Base-by-base conservation (phyloP, 2,888 invertebrate genomes). In the Lacanobia oleracea region DNA sequence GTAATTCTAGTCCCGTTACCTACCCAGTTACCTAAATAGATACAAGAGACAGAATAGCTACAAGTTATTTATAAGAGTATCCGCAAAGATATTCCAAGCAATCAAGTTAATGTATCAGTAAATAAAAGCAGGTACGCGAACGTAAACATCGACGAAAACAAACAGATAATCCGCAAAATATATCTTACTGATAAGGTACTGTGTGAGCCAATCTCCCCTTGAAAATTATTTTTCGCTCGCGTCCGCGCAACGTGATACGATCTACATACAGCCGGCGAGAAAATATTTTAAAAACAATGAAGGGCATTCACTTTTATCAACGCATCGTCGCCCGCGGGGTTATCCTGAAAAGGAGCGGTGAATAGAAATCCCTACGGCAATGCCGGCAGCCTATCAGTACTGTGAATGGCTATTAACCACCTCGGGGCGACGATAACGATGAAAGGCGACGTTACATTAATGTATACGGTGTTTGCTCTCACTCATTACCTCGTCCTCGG, bases 361-460 rank as follows among this genome's bases (percentile, higher is more conserved):
- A 94, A 94, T 93, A 92, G 93, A 88, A 89, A 88, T 90, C 91
- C 93, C 92, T 80, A 86, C 87, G 91, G 92, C 89, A 86, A 87
- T 89, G 90, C 91, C 90, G 91, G 90, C 88, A 92, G 93, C 91
- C 92, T 92, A 92, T 93, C 93, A 92, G 92, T 91, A 90, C 91
- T 87, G 90, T 94, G 93, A 94, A 94, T 92, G 92, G 91, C 91
- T 92, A 94, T 94, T 94, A 94, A 93, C 93, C 94, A 94, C 94
- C 94, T 94, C 93, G 92, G 88, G 93, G 94, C 94, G 94, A 90
- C 93, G 94, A 94, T 95, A 94, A 94, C 93, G 90, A 79, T 94
- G 93, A 94, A 94, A 94, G 89, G 92, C 84, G 77, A 72, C 85
- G 87, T 87, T 88, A 89, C 89, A 90, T 90, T 90, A 90, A 88